phyloP scores from a whole-genome alignment of 1,140 invertebrate species.

The Uloborus diversus region DNA sequence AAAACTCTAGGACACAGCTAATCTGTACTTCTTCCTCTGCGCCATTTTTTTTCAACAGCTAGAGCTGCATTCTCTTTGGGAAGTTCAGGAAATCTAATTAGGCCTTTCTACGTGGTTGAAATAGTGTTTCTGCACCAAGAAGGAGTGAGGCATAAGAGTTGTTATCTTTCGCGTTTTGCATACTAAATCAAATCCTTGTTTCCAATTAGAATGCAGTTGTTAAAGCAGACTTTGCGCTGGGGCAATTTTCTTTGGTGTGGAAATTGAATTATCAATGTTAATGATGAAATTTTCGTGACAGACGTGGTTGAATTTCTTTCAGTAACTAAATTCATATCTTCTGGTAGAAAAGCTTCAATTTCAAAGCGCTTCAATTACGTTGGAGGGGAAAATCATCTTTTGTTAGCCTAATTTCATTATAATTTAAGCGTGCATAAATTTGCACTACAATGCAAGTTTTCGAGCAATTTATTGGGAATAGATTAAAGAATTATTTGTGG shows the following conservation, averaged over 20 bases:
- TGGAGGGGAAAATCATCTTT: background rate
- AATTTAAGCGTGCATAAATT: background rate
- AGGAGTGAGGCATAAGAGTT: background rate
- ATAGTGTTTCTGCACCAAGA: background rate
- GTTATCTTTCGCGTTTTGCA: background rate
- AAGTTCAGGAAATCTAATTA: background rate
- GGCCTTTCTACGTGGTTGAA: background rate
- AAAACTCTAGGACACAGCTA: background rate
- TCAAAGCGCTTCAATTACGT: background rate
- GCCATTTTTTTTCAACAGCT: background rate
- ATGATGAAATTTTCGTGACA: background rate
- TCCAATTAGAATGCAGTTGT: background rate
- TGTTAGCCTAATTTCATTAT: background rate
- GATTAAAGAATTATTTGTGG: no score
- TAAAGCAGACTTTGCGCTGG: background rate
- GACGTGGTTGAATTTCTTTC: background rate
- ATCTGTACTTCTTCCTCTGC: background rate
- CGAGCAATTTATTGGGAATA: no score
- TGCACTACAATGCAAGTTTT: background rate
- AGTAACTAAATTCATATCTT: background rate
- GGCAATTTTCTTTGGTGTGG: background rate
- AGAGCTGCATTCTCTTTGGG: background rate
- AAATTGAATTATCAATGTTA: background rate
- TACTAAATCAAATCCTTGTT: background rate
- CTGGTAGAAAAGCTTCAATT: background rate